phyloP scores from a whole-genome alignment of 2,888 invertebrate species.

The Mythimna loreyi region DNA sequence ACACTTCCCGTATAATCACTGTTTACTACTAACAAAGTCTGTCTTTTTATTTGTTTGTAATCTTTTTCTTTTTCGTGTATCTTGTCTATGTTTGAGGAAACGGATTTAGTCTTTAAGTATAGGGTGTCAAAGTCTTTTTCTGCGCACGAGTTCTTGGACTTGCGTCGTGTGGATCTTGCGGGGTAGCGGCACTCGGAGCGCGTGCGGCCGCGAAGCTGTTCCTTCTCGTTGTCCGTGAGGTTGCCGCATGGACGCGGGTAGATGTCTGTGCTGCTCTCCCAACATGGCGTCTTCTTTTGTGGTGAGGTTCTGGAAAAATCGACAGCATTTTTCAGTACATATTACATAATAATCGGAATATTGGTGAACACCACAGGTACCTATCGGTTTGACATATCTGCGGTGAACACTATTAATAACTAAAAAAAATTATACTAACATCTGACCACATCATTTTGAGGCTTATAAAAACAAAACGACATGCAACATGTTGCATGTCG shows the following conservation, averaged over 20 bases:
- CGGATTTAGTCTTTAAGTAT: constrained; percentile 91
- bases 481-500: no score
- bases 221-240: constrained; percentile 95
- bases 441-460: no score
- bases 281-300: constrained; percentile 93
- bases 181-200: constrained; percentile 93
- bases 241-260: constrained; percentile 96
- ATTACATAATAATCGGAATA: no score
- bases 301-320: constrained; percentile 82
- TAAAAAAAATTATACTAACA: no score
- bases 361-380: no score
- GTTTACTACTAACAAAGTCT: constrained; percentile 93
- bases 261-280: constrained; percentile 95
- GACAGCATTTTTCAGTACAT: constrained; percentile 2
- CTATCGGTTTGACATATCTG: no score
- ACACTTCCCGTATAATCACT: constrained; percentile 92
- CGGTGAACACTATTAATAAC: no score
- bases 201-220: constrained; percentile 91
- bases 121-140: constrained; percentile 94
- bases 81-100: constrained; percentile 79
- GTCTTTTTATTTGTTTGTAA: constrained; percentile 85
- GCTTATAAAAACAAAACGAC: no score
- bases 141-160: constrained; percentile 88
- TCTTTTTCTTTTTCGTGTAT: constrained; percentile 74
- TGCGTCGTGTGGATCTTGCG: constrained; percentile 78